Base-by-base conservation (phyloP, 1,140 invertebrate species). In the Ditylenchus dipsaci region DNA sequence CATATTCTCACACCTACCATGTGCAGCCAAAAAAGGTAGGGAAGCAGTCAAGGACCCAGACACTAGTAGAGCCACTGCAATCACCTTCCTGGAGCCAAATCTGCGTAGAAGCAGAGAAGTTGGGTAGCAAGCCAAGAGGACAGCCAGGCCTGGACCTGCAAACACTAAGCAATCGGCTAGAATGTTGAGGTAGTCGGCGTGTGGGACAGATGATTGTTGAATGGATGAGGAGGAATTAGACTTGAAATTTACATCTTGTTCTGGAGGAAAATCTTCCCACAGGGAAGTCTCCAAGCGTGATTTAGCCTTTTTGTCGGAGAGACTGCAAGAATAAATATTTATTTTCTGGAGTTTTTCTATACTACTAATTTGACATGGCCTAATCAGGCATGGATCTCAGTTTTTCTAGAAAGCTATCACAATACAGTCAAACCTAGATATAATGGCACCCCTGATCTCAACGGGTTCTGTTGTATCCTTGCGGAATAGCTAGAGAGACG, bases 91-190 rank as follows among this genome's bases (percentile, higher is more conserved):
- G 11, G 68, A 33, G 13, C 68, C 63, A 49, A 70, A 27, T 21
- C 67, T 49, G 21, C 67, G 66, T 3, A 70, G 19, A 21, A 70
- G 38, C 38, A 70, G 27, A 27, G 27, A 26, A 19, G 30, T 21
- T 5, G 68, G 68, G 47, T 71, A 70, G 49, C 71, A 65, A 17
- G n/a, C 65, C n/a, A 70, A 26, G 49, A 53, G 23, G 3, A 53
- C 23, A 26, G n/a, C 49, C 49, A 53, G 49, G 3, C 49, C 49
- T 19, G 49, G 49, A 53, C 3, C 49, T 21, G 49, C 49, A 61
- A 63, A 63, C 23, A 33, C 26, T 11, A 63, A 17, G 17, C 63
- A 19, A 8, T 17, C 29, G 43, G 23, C 23, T 8, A 53, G 3
- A 26, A 26, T 1, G n/a, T 53, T 26, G n/a, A 53, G 23, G 23